phyloP scores from a whole-genome alignment of 2,113 vertebrate species.

The Nothoprocta pentlandii region DNA sequence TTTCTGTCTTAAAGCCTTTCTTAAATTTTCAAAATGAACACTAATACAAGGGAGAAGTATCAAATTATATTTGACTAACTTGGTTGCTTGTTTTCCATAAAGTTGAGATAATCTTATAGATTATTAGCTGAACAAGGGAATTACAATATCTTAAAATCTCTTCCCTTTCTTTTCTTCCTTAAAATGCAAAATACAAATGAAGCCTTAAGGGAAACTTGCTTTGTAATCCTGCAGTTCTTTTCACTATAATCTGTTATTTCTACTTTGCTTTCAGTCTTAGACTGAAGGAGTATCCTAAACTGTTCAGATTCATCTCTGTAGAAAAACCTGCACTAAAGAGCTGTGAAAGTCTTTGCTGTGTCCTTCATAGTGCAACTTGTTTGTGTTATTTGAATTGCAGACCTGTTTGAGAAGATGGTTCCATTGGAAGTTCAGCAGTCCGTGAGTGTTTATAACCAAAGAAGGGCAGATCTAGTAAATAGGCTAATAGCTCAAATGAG shows the following conservation, averaged over 20 bases:
- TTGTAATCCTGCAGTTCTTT: not conserved
- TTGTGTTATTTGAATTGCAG: slow-evolving; percentile 66
- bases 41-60: not conserved
- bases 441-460: slow-evolving; percentile 89
- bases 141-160: not conserved
- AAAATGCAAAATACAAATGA: not conserved
- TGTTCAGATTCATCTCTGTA: not conserved
- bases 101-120: not conserved
- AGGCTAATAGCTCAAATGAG: slow-evolving; percentile 93
- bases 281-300: not conserved
- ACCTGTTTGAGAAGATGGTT: slow-evolving; percentile 99
- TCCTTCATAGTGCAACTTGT: not conserved
- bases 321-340: not conserved
- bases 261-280: not conserved
- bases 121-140: not conserved
- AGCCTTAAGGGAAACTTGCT: not conserved
- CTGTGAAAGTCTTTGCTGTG: not conserved
- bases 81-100: not conserved
- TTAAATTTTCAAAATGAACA: not conserved
- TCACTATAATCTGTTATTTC: not conserved
- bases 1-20: not conserved
- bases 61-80: not conserved
- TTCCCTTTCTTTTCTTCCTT: not conserved
- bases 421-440: slow-evolving; percentile 94
- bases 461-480: slow-evolving; percentile 93